Conservation (phyloP, 2,888 invertebrate genomes). For the Melinaea menophilus region DNA sequence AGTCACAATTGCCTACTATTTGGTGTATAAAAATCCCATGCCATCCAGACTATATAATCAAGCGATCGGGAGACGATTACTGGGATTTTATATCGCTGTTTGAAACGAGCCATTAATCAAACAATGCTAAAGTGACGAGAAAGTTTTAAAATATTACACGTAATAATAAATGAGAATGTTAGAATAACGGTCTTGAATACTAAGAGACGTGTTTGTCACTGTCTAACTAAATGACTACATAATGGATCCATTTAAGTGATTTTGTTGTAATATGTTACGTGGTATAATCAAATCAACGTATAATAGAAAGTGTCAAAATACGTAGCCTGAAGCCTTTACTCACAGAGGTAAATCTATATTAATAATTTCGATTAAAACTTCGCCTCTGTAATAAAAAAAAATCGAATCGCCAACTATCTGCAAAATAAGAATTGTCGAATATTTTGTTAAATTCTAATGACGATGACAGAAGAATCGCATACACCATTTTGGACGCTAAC, state of each 20-base stretch:
- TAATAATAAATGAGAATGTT: slow-evolving; percentile 51
- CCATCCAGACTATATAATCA: slow-evolving; percentile 73
- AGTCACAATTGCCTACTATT: slow-evolving; percentile 62
- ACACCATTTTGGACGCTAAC: too few relatives aligned
- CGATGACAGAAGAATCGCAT: too few relatives aligned
- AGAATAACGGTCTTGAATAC: slow-evolving; percentile 28
- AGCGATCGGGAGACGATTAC: slow-evolving; percentile 71
- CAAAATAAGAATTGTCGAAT: too few relatives aligned
- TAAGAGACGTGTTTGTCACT: slow-evolving; percentile 34
- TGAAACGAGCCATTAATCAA: slow-evolving; percentile 49
- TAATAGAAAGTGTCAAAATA: too few relatives aligned
- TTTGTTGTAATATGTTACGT: background rate
- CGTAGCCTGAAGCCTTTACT: too few relatives aligned
- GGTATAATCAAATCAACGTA: too few relatives aligned
- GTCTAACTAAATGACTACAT: slow-evolving; percentile 31
- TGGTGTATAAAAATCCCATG: slow-evolving; percentile 50
- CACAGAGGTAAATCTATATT: too few relatives aligned
- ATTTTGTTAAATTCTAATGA: too few relatives aligned
- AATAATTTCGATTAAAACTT: too few relatives aligned
- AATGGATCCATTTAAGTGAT: slow-evolving; percentile 15
- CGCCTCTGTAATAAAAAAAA: too few relatives aligned
- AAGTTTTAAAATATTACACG: slow-evolving; percentile 38
- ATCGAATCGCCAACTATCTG: too few relatives aligned
- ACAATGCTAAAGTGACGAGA: slow-evolving; percentile 52
- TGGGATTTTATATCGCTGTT: slow-evolving; percentile 61